phyloP scores from a whole-genome alignment of 1,140 invertebrate genomes.

The Lerema accius region DNA sequence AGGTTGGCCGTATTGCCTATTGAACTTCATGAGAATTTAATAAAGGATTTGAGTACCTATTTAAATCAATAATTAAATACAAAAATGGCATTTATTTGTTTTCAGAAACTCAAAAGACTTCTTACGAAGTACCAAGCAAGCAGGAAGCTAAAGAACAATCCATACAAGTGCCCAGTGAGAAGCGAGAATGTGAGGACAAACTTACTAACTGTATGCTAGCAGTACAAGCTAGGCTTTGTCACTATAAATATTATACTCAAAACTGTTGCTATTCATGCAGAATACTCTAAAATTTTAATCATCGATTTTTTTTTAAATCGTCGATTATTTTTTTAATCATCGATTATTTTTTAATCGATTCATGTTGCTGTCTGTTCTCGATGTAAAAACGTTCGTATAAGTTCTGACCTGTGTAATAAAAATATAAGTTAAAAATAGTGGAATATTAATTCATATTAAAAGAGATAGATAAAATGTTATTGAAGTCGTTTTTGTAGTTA shows the following conservation, averaged over 20 bases:
- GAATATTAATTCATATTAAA: no score
- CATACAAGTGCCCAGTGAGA: constrained; percentile 32
- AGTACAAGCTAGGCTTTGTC: constrained; percentile 90
- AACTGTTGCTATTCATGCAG: constrained; percentile 90
- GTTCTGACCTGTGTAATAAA: not conserved
- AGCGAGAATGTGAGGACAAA: constrained; percentile 86
- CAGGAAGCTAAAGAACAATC: constrained; percentile 35
- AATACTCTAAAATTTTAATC: constrained; percentile 30
- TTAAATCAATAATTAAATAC: no score
- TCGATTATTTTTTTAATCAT: no score
- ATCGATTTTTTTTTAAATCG: no score
- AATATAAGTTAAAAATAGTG: no score
- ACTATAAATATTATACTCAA: constrained; percentile 90
- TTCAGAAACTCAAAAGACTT: constrained; percentile 55
- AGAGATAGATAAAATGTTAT: no score
- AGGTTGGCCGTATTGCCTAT: no score
- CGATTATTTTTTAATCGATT: not conserved
- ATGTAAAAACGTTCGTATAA: not conserved
- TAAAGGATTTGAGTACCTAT: no score
- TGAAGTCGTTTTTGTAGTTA: no score
- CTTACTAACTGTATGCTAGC: constrained; percentile 89
- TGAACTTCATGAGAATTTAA: no score
- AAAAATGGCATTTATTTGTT: no score
- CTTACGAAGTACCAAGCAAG: constrained; percentile 37
- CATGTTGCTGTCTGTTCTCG: not conserved